Evolutionary conservation across 2,888 invertebrate species (phyloP), one percentile per base, ranked within the genome.

Genomic region (Amphimallon solstitiale): DNA sequence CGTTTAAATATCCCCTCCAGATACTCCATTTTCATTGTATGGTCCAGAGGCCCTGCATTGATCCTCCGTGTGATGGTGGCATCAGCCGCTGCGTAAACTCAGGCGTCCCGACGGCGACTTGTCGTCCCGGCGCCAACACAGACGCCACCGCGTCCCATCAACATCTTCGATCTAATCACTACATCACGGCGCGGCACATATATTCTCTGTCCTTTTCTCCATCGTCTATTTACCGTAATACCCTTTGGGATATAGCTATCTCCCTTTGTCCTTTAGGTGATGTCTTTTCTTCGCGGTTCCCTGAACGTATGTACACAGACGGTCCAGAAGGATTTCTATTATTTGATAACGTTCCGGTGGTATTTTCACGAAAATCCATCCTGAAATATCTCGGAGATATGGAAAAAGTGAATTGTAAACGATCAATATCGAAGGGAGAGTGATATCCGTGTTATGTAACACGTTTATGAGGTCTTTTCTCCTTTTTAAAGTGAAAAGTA

Each of bases 101-200:
- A 60, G 66, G 19, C 67, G 62, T 64, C 12, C 34, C 62, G 70
- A 60, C 70, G 70, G 63, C 70, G 70, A 52, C 70, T 46, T 54
- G 68, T 54, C 70, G 66, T 56, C 29, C 40, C 56, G 70, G 70
- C 70, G 70, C 70, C 70, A 65, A 60, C 48, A 65, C 54, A 67
- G 70, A 68, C 70, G 70, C 70, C 70, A 34, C 64, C 54, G 17
- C 61, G 68, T 69, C 69, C 62, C 61, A 59, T 59, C 56, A 43
- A 45, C 56, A 59, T 59, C 43, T 59, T 59, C 56, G 43, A 59
- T 59, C 43, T 59, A 45, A 43, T 59, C 56, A 15, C 37, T 38
- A 54, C 45, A 5, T 23, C 23, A 23, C 23, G 23, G 5, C 23
- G 23, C 5, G 9, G 5, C 29, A 29, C 29, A 29, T 29, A 29